Base-by-base conservation (phyloP, 2,797 vertebrate genomes). In the Sebastes dallii region DNA sequence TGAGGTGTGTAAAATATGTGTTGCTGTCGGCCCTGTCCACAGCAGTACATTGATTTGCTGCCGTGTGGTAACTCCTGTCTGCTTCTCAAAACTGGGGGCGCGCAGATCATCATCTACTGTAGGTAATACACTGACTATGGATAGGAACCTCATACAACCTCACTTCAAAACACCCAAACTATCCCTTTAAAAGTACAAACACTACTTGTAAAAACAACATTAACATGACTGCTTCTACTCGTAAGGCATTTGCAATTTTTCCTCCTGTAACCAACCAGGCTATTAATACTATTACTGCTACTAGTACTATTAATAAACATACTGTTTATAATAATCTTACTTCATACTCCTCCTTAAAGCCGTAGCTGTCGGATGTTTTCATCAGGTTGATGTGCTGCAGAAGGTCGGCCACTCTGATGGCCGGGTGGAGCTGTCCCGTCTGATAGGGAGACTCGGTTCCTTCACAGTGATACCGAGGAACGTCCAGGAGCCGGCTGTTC, bases 291-390 rank as follows among this genome's bases (percentile, higher is more conserved):
- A 14, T 22, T 25, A 6, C 1, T 18, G 39, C 39, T n/a, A 24
- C 61, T 18, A n/a, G 22, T 9, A 9, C 46, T 14, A 3, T 3
- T 36, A 13, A 27, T 55, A 12, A 13, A 25, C 46, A 32, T 29
- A 66, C 60, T 59, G 75, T 46, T 83, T 10, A 34, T 72, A 67
- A 70, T 66, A 72, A 59, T 74, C 92, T 90, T 95, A 99, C 99
- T 97, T 99, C 99, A 50, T 99, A 99, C 91, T 99, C 99, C 93
- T 99, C 99, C 93, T 99, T 99, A 92, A 99, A 99, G 89, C 99
- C 99, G 80, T 99, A 99, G 95, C 99, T 99, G 95, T 99, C 98
- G 10, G 99, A 99, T 1, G 98, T 99, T 95, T 99, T 99, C 99
- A 99, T 99, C 66, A 99, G 96, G 92, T 99, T 99, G 93, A 99